phyloP scores from a whole-genome alignment of 2,888 invertebrate species.

The Leptinotarsa peninsularis region DNA sequence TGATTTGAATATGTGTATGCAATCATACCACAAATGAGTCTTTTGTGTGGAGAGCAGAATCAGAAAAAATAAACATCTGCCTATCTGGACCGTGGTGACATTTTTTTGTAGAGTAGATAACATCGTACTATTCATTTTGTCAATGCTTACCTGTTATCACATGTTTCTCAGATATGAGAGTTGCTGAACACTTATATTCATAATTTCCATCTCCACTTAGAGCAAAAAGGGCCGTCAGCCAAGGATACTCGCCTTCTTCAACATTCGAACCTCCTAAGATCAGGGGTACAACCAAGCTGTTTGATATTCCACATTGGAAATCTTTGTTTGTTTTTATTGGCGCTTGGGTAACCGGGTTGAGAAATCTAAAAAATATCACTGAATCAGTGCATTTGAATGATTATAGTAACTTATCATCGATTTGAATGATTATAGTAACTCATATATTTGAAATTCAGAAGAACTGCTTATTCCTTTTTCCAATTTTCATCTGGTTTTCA shows the following conservation, averaged over 20 bases:
- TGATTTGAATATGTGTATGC: neutral
- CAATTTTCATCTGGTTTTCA: too few relatives aligned
- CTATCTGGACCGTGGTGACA: too few relatives aligned
- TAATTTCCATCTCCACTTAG: constrained; percentile 51
- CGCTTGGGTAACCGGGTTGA: constrained; percentile 19
- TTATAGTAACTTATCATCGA: neutral
- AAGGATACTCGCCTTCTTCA: constrained; percentile 56
- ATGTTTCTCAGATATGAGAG: constrained; percentile 56
- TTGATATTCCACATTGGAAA: constrained; percentile 50
- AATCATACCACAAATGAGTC: neutral
- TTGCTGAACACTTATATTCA: constrained; percentile 60
- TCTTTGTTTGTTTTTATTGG: constrained; percentile 15
- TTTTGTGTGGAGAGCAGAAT: too few relatives aligned
- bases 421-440: too few relatives aligned
- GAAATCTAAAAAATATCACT: neutral
- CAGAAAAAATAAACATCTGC: too few relatives aligned
- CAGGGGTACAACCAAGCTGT: constrained; percentile 49
- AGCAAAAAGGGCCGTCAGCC: constrained; percentile 56
- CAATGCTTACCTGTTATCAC: constrained; percentile 59
- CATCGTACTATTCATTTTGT: too few relatives aligned
- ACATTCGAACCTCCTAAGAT: constrained; percentile 53
- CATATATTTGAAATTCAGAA: too few relatives aligned
- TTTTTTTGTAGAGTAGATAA: too few relatives aligned
- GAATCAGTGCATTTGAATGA: neutral
- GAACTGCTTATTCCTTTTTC: too few relatives aligned